A percentile compares a stretch with the other conserved stretches of the same genome.
phyloP scores from a whole-genome alignment of 2,113 vertebrate species.

The Siniperca chuatsi region DNA sequence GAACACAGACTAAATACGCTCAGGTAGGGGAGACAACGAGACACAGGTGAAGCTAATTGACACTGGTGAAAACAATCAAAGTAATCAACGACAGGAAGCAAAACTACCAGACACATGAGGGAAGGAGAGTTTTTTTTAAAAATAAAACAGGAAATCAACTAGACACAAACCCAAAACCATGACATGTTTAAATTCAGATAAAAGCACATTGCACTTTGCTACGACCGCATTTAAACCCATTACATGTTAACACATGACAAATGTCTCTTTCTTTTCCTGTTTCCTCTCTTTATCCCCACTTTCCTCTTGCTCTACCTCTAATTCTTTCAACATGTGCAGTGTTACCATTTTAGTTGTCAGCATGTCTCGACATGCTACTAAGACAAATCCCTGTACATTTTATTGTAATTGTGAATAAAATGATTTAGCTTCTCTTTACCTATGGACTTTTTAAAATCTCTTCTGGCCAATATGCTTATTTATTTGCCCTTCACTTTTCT shows the following conservation, averaged over 20 bases:
- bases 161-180: too few relatives aligned
- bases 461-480: background rate
- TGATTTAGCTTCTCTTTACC: background rate
- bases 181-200: background rate
- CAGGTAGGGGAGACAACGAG: too few relatives aligned
- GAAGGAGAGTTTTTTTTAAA: too few relatives aligned
- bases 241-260: slow-evolving; percentile 38
- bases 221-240: slow-evolving; percentile 31
- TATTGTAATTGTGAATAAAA: background rate
- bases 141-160: too few relatives aligned
- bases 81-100: too few relatives aligned
- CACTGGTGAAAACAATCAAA: too few relatives aligned
- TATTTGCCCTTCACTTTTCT: background rate
- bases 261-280: slow-evolving; percentile 48
- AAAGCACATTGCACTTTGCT: slow-evolving; percentile 5
- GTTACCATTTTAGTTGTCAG: slow-evolving; percentile 12
- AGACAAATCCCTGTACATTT: background rate
- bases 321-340: slow-evolving; percentile 49
- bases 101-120: too few relatives aligned
- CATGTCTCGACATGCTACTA: background rate
- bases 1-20: too few relatives aligned
- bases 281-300: slow-evolving; percentile 22
- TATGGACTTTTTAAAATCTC: background rate
- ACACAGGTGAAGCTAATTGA: too few relatives aligned
- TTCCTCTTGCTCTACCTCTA: slow-evolving; percentile 26